phyloP scores from a whole-genome alignment of 2,797 vertebrate genomes.

The Cyprinodon diabolis region DNA sequence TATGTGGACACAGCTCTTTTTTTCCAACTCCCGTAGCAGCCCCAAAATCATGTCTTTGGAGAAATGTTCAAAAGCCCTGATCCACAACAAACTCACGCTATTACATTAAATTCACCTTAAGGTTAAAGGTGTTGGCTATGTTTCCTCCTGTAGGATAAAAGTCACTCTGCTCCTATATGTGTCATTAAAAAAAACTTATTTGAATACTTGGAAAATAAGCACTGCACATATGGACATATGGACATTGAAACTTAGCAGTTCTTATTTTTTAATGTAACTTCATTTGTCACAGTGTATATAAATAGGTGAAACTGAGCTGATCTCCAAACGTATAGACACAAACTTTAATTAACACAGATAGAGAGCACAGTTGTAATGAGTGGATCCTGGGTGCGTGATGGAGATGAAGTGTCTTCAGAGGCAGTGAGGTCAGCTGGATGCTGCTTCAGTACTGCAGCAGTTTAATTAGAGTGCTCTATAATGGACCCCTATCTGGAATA shows the following conservation, averaged over 20 bases:
- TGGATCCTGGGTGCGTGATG: slow-evolving; percentile 48
- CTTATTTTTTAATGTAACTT: background rate
- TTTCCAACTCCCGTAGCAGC: background rate
- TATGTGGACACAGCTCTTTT: background rate
- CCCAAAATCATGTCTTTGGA: background rate
- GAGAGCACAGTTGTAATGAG: slow-evolving; percentile 46
- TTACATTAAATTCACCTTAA: background rate
- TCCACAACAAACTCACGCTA: background rate
- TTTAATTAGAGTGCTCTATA: slow-evolving; percentile 67
- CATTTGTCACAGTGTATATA: background rate
- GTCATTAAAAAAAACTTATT: background rate
- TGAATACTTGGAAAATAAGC: background rate
- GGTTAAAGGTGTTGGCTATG: background rate
- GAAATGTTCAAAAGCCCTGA: background rate
- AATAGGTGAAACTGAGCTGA: slow-evolving; percentile 13
- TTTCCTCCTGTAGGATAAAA: background rate
- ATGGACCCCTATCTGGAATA: slow-evolving; percentile 46
- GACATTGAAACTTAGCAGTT: background rate
- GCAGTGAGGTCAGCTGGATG: slow-evolving; percentile 54
- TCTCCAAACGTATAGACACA: slow-evolving; percentile 4
- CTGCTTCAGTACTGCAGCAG: slow-evolving; percentile 44
- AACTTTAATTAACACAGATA: slow-evolving; percentile 39
- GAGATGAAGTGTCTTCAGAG: slow-evolving; percentile 53
- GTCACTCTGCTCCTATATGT: background rate
- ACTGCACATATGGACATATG: background rate